Base-by-base conservation (phyloP, 1,140 invertebrate species). In the Drosophila suzukii region DNA sequence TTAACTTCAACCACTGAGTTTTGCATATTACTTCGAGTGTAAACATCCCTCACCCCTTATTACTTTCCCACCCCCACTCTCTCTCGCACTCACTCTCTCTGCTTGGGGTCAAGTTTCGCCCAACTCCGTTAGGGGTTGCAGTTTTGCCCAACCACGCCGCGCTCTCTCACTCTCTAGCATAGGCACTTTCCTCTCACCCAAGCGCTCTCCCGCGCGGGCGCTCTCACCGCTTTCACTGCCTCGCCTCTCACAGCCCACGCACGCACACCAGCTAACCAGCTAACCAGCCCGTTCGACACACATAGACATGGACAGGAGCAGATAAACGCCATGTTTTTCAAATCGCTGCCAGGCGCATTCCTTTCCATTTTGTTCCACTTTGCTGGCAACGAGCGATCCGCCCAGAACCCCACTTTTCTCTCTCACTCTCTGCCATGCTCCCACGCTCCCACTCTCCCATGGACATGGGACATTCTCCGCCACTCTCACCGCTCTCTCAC, bases 291-390 rank as follows among this genome's bases (percentile, higher is more conserved):
- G 4, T 59, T n/a, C 67, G 65, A 83, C 83, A 89, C 80, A 83
- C 80, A 88, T 68, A 75, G 74, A 71, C 66, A 84, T 47, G 47
- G 43, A 60, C 47, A 54, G 61, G 46, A 53, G 30, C 38, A 62
- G 34, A 66, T 65, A 56, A 68, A 53, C 68, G 63, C 70, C 83
- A 86, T 88, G 71, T 80, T 83, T 80, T 79, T 65, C 79, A 79
- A 83, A 82, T 63, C 79, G 71, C 67, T 80, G 66, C 71, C 66
- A 68, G 70, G 46, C 71, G 61, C 72, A 88, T 89, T 88, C 84
- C 83, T 89, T 88, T 81, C 83, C 83, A 89, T 89, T 88, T 88
- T 88, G 83, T 88, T 88, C 83, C 83, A 88, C 75, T 82, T 88
- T 82, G 56, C 65, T 46, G 53, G 2, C 32, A 11, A 11, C 50